These are phyloP conservation scores for Sinopyrophorus schimmeli DNA, from an alignment of 2,888 invertebrate genomes.

Conservation along the genomic window DNA sequence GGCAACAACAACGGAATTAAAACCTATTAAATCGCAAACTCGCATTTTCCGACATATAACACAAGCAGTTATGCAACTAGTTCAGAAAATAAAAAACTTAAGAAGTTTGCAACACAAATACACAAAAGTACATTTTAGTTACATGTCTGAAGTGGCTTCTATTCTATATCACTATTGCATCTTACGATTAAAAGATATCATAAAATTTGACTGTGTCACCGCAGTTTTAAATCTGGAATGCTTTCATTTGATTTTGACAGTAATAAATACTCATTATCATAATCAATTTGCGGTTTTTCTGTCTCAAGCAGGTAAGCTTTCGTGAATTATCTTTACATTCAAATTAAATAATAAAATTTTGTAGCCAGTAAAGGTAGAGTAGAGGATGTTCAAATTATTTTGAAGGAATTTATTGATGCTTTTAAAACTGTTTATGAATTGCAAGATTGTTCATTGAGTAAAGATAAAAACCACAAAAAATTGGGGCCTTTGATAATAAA, in stretches of 20 bases:
- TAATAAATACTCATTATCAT: conserved; percentile 50
- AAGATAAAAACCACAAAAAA: conserved; percentile 52
- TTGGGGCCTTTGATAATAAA: conserved; percentile 43
- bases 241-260: conserved; percentile 57
- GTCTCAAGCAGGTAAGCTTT: conserved; percentile 53
- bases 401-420: conserved; percentile 42
- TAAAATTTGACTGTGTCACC: conserved; percentile 61
- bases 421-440: conserved; percentile 49
- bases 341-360: conserved; percentile 19
- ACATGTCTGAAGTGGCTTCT: conserved; percentile 51
- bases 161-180: conserved; percentile 55
- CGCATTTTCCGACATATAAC: conserved; percentile 65
- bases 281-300: conserved; percentile 54
- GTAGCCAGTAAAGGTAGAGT: conserved; percentile 33
- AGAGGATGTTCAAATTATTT: conserved; percentile 33
- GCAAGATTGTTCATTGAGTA: conserved; percentile 44
- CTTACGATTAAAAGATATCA: conserved; percentile 58
- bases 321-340: no score
- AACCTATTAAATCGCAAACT: conserved; percentile 57
- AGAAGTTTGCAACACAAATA: conserved; percentile 46
- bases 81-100: conserved; percentile 51
- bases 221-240: conserved; percentile 63
- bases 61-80: conserved; percentile 53
- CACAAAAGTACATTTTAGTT: conserved; percentile 44
- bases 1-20: conserved; percentile 59